Base-by-base conservation (phyloP, 1,140 invertebrate species). In the Drosophila prosaltans region DNA sequence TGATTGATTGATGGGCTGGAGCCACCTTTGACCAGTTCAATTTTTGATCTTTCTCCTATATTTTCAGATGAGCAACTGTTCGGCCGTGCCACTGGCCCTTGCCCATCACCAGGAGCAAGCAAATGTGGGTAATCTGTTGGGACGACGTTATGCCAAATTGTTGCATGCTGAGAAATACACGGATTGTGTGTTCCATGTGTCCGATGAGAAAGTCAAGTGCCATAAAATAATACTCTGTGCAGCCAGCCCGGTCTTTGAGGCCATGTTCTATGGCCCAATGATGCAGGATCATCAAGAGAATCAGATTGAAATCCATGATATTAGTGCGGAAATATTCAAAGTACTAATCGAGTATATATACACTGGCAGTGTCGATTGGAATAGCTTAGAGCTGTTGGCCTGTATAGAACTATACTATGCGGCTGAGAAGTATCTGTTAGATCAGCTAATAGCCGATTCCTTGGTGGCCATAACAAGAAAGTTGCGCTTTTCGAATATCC, bases 231-330 rank as follows among this genome's bases (percentile, higher is more conserved):
- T 96, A 65, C 80, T 97, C 30, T 94, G 94, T 7, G 94, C 94
- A 9, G 94, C 94, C 75, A 96, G 95, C 92, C 95, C 96, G 3
- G 95, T 96, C n/a, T 96, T 97, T 84, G 95, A 96, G 90, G 95
- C 95, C 9, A 95, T 96, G 95, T 94, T 96, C 73, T 95, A 94
- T 91, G 95, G 95, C 0, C 93, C 94, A n/a, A 69, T 96, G 71
- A 94, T 95, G 39, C 92, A 93, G 24, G 94, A 94, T 24, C 92
- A 74, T 16, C 74, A 81, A 1, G 74, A 90, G 8, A 51, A 51
- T 51, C 21, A 51, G 26, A 91, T 92, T 26, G 86, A 91, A 24
- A 92, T 92, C 26, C 69, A 82, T 10, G 92, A 92, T 59, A 91
- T 92, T 24, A 91, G 80, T 62, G 51, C 76, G 1, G 72, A 83